A percentile compares a stretch with the other conserved stretches of the same genome.
These are phyloP conservation scores for Acrobasis consociella DNA, from an alignment of 2,888 invertebrate species.

Conservation along the genomic window DNA sequence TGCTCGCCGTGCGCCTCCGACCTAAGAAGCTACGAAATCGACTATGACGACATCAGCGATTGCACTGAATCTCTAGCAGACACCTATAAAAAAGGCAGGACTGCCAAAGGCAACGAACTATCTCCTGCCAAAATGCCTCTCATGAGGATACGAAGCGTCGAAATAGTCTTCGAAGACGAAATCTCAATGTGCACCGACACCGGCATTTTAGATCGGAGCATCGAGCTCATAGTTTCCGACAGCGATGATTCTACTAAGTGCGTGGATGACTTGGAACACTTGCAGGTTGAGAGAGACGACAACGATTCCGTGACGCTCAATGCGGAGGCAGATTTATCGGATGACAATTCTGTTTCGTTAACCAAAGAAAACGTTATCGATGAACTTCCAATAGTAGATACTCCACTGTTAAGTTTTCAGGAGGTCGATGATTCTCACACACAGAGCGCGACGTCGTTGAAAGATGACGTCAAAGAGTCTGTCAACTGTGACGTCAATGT, in stretches of 20 bases:
- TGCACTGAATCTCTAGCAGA: constrained; percentile 59
- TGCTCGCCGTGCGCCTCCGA: constrained; percentile 68
- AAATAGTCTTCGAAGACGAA: constrained; percentile 77
- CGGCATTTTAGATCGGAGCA: constrained; percentile 60
- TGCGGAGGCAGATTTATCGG: constrained; percentile 68
- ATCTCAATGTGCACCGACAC: constrained; percentile 72
- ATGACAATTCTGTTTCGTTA: constrained; percentile 61
- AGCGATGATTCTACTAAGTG: constrained; percentile 76
- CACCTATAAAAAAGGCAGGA: constrained; percentile 54
- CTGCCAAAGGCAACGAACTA: constrained; percentile 68
- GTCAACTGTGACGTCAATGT: constrained; percentile 40
- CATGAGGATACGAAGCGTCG: constrained; percentile 75
- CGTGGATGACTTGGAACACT: constrained; percentile 65
- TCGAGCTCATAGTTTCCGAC: constrained; percentile 64
- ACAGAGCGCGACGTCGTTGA: constrained; percentile 47
- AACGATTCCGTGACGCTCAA: constrained; percentile 67
- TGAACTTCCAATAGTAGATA: constrained; percentile 38
- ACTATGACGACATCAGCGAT: constrained; percentile 75
- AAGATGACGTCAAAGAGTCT: constrained; percentile 32
- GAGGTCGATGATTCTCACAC: constrained; percentile 48
- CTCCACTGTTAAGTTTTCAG: constrained; percentile 39
- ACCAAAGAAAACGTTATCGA: constrained; percentile 41
- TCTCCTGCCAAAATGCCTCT: constrained; percentile 73
- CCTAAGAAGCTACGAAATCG: constrained; percentile 72
- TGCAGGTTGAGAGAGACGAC: constrained; percentile 55